These are phyloP conservation scores for Bradysia coprophila DNA, from an alignment of 1,140 invertebrate species.

Conservation along the genomic window DNA sequence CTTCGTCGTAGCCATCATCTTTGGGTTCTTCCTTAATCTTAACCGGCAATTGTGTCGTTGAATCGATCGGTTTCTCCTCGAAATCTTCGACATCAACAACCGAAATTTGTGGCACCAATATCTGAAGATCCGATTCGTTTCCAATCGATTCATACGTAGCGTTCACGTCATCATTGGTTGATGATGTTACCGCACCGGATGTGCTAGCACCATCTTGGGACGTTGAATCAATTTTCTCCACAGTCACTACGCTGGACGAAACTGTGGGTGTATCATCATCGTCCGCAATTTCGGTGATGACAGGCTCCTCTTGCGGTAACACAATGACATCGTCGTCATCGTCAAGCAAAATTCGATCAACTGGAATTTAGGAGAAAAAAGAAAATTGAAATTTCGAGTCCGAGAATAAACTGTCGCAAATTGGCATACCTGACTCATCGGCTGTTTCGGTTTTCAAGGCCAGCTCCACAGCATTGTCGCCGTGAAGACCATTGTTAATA, in stretches of 20 bases:
- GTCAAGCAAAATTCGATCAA: conserved; percentile 6
- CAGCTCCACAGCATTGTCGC: conserved; percentile 18
- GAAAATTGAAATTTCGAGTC: too few relatives aligned
- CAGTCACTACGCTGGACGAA: conserved; percentile 5
- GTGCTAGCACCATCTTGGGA: conserved; percentile 10
- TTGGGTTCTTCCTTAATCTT: conserved; percentile 21
- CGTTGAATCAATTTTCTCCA: conserved; percentile 6
- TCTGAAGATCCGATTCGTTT: conserved; percentile 20
- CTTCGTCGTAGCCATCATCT: conserved; percentile 22
- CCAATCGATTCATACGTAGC: conserved; percentile 15
- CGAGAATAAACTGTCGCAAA: not conserved
- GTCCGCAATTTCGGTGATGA: conserved; percentile 21
- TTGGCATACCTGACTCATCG: not conserved
- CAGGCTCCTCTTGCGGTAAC: conserved; percentile 19
- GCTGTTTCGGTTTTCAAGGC: conserved; percentile 14
- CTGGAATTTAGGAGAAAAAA: not conserved
- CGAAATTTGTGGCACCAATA: conserved; percentile 22
- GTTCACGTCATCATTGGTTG: conserved; percentile 20
- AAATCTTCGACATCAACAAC: conserved; percentile 28
- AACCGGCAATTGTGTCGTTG: conserved; percentile 8
- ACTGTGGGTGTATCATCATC: too few relatives aligned
- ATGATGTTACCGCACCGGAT: conserved; percentile 18
- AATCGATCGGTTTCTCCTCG: conserved; percentile 19
- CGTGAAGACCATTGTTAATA: not conserved
- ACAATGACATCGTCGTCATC: conserved; percentile 25